Conservation (phyloP, 2,797 vertebrate species). For the Paratrypauchen microcephalus region DNA sequence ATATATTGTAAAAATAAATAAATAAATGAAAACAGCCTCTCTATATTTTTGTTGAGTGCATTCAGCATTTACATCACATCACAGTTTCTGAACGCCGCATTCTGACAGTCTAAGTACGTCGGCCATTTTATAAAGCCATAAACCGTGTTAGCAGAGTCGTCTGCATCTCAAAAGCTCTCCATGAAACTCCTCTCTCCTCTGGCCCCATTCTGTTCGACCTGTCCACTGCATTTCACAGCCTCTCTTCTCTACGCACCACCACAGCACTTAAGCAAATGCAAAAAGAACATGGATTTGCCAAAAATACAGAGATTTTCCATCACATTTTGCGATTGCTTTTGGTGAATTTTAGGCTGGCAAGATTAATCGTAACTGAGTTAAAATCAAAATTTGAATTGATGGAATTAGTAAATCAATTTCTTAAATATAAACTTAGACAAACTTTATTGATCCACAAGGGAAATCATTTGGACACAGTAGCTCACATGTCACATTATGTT, state of each 20-base stretch:
- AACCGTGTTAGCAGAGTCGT: slow-evolving; percentile 32
- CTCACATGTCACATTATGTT: too few relatives aligned
- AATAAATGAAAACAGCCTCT: too few relatives aligned
- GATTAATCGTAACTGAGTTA: too few relatives aligned
- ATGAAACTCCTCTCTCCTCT: slow-evolving; percentile 13
- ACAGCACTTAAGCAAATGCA: slow-evolving; percentile 1
- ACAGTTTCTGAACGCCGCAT: slow-evolving; percentile 2
- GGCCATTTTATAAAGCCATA: slow-evolving; percentile 19
- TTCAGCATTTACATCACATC: too few relatives aligned
- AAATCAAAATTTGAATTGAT: too few relatives aligned
- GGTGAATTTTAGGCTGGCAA: too few relatives aligned
- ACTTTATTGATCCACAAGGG: too few relatives aligned
- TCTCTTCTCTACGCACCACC: slow-evolving; percentile 10
- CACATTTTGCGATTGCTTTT: not conserved
- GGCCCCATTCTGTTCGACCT: slow-evolving; percentile 34
- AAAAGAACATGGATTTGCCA: not conserved
- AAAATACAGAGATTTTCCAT: not conserved
- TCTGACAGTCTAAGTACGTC: slow-evolving; percentile 13
- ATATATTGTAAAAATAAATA: too few relatives aligned
- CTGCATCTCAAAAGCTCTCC: slow-evolving; percentile 15
- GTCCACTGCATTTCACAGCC: slow-evolving; percentile 26
- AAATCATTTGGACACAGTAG: too few relatives aligned
- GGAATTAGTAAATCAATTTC: too few relatives aligned
- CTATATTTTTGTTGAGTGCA: too few relatives aligned
- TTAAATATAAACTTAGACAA: too few relatives aligned